Conservation (phyloP, 2,797 vertebrate species). For the Nyctalus aviator region DNA sequence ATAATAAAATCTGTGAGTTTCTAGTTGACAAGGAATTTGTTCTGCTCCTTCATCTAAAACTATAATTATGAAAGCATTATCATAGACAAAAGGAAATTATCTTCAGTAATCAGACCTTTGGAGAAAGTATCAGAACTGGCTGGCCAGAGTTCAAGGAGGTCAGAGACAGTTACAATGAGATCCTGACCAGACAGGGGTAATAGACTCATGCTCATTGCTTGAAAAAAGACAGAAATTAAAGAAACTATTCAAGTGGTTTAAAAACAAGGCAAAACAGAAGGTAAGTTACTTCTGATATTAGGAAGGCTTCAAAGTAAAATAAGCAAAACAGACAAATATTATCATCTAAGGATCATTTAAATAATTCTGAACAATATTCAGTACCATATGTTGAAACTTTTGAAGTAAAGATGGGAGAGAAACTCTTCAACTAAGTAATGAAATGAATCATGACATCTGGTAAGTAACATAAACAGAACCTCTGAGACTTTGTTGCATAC, state of each 20-base stretch:
- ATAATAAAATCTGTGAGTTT: constrained; percentile 82
- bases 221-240: constrained; percentile 12
- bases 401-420: background rate
- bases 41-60: constrained; percentile 81
- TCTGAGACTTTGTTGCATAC: background rate
- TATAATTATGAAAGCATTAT: constrained; percentile 83
- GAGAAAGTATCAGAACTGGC: constrained; percentile 55
- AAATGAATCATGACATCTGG: background rate
- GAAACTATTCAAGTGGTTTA: background rate
- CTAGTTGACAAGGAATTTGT: constrained; percentile 72
- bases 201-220: background rate
- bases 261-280: constrained; percentile 43
- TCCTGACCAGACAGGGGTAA: background rate
- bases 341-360: background rate
- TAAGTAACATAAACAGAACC: background rate
- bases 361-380: background rate
- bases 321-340: background rate
- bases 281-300: background rate
- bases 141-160: constrained; percentile 46
- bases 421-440: background rate
- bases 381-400: background rate
- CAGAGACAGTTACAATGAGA: constrained; percentile 17
- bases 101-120: constrained; percentile 71
- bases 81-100: constrained; percentile 78
- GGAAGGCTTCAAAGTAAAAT: constrained; percentile 25